Evolutionary conservation across 1,140 invertebrate species (phyloP).

Genomic region (Yoshiicerus persimilis): DNA sequence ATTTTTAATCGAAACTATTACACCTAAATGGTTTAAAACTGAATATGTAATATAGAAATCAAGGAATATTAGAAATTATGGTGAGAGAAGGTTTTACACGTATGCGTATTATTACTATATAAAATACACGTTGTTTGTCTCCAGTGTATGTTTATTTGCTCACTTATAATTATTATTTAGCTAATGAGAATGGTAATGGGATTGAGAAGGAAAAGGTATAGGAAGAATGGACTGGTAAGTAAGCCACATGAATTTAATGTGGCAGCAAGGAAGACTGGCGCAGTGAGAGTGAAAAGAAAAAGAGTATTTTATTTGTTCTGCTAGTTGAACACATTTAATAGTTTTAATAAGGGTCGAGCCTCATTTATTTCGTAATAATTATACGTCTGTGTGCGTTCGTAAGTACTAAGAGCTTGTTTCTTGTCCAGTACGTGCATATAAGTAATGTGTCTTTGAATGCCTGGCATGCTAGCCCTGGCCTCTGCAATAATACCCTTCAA

Average conservation of each 20-base stretch:
- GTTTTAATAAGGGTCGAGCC: conserved; percentile 11
- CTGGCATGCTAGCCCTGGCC: not conserved
- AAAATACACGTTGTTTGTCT: not conserved
- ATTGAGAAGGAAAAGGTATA: not conserved
- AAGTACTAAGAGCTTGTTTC: not conserved
- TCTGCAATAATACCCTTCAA: conserved; percentile 4
- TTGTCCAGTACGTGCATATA: not conserved
- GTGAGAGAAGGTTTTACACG: not conserved
- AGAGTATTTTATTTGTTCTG: conserved; percentile 13
- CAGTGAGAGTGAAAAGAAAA: not conserved
- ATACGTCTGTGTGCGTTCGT: not conserved
- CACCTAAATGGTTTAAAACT: too few species aligned
- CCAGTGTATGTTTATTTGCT: not conserved
- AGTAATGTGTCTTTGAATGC: not conserved
- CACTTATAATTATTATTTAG: not conserved
- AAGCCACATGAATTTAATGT: not conserved
- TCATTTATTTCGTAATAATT: conserved; percentile 11
- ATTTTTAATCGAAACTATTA: too few species aligned
- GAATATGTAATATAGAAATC: too few species aligned
- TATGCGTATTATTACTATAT: not conserved
- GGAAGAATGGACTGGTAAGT: not conserved
- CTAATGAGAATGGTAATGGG: not conserved
- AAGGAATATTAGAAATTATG: too few species aligned
- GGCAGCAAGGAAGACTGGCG: not conserved
- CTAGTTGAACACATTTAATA: not conserved